Evolutionary conservation across 2,888 invertebrate species (phyloP).

Genomic region (Gerris lacustris): DNA sequence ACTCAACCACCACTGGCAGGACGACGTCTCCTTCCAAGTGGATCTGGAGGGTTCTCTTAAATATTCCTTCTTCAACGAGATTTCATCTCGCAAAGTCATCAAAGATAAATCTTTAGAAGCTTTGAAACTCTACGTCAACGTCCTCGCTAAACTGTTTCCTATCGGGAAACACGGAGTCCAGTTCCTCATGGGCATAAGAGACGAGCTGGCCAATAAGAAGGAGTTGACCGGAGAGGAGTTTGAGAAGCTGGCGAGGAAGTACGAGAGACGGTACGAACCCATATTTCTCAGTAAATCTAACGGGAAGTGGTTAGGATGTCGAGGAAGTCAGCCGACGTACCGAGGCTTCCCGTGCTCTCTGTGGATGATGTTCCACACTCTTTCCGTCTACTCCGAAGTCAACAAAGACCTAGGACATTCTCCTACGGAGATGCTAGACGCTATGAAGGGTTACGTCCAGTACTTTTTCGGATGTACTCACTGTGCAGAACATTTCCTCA

Average conservation of each 20-base stretch:
- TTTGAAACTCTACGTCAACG: constrained; percentile 57
- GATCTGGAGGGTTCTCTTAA: constrained; percentile 81
- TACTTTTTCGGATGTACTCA: constrained; percentile 88
- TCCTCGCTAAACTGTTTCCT: constrained; percentile 68
- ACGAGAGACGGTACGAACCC: constrained; percentile 42
- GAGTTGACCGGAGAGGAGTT: constrained; percentile 46
- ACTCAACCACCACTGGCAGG: constrained; percentile 23
- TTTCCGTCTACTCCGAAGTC: constrained; percentile 50
- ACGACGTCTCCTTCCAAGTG: constrained; percentile 61
- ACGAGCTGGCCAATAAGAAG: constrained; percentile 42
- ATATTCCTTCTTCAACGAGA: constrained; percentile 71
- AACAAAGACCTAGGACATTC: constrained; percentile 35
- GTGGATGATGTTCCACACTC: constrained; percentile 87
- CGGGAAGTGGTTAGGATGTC: constrained; percentile 63
- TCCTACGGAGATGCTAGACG: constrained; percentile 58
- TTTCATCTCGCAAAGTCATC: constrained; percentile 56
- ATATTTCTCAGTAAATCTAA: constrained; percentile 23
- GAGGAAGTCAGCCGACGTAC: constrained; percentile 57
- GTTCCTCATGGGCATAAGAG: constrained; percentile 50
- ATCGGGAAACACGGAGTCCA: constrained; percentile 52
- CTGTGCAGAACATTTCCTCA: constrained; percentile 78
- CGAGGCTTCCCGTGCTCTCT: constrained; percentile 89
- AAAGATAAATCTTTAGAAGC: constrained; percentile 58
- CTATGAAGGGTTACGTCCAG: constrained; percentile 78
- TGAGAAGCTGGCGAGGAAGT: constrained; percentile 42